Base-by-base conservation (phyloP, 2,888 invertebrate species). In the Emmelina monodactyla region DNA sequence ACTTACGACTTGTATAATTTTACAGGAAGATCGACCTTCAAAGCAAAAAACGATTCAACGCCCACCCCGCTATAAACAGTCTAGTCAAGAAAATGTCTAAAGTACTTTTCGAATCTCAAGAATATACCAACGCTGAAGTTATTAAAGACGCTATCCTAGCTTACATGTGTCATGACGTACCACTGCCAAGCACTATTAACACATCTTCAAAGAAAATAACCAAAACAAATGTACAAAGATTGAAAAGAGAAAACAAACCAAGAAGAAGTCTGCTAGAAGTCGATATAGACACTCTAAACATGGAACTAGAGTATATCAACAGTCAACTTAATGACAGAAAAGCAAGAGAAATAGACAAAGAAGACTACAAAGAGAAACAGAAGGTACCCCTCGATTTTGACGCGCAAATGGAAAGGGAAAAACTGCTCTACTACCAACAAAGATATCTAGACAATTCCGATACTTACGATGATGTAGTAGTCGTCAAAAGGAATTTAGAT, bases 141-240 rank as follows among this genome's bases (percentile, higher is more conserved):
- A 80, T 92, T 1, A 82, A 89, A 41, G 97, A 96, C 62, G 91
- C 93, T 0, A 67, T 94, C 5, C 69, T 94, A 28, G 88, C 91
- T 0, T 91, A 93, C 54, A 84, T 91, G 38, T 97, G 97, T 53
- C 96, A 97, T 54, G 88, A 89, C 34, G 86, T 88, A 1, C 83
- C 86, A 0, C 61, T 94, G 29, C 95, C 95, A 0, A 95, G 95
- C 57, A 78, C 83, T 1, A 19, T 9, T 19, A 5, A 19, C 5
- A 5, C 5, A 6, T 9, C 9, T 9, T 6, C 19, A 9, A 39
- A 29, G 25, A 14, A 28, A 22, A 15, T 28, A 34, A 30, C 13
- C 22, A 6, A 62, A 60, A 44, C 38, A 44, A 49, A 47, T 22
- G 57, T 56, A 7, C 56, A 43, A 14, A 63, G 55, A 43, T 44